Percentiles rank a stretch among this genome's conserved stretches.
phyloP scores from a whole-genome alignment of 2,113 vertebrate genomes.

The Merops nubicus region DNA sequence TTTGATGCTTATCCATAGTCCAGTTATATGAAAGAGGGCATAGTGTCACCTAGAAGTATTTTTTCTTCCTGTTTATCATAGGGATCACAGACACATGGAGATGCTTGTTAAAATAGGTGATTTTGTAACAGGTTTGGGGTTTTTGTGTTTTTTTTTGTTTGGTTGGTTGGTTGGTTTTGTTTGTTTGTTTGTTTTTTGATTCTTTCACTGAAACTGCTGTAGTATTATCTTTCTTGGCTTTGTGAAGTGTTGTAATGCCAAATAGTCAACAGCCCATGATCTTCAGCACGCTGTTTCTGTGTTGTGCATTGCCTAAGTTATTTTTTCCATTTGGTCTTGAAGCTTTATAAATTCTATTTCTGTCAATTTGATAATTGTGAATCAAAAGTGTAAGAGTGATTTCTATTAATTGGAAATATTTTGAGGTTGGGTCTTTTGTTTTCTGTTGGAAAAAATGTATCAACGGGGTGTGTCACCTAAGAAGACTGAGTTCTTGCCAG shows the following conservation, averaged over 20 bases:
- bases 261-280: not conserved
- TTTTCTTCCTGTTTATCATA: not conserved
- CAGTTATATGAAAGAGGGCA: not conserved
- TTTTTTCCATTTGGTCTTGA: conserved; percentile 15
- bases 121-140: no score
- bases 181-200: not conserved
- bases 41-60: not conserved
- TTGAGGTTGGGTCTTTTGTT: not conserved
- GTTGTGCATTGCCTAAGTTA: not conserved
- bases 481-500: conserved; percentile 26
- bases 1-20: not conserved
- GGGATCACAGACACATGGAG: not conserved
- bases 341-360: not conserved
- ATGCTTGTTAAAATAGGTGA: not conserved
- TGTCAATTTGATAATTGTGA: not conserved
- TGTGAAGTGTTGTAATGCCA: conserved; percentile 33
- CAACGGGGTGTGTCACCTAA: conserved; percentile 1
- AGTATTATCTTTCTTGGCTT: conserved; percentile 49
- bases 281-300: not conserved
- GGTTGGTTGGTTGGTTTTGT: no score
- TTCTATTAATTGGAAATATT: not conserved
- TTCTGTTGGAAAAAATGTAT: not conserved
- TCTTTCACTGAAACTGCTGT: conserved; percentile 21
- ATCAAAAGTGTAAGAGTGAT: not conserved
- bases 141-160: no score